A percentile compares a stretch with the other conserved stretches of the same genome.
phyloP scores from a whole-genome alignment of 2,113 vertebrate genomes.

The Seriola rivoliana region DNA sequence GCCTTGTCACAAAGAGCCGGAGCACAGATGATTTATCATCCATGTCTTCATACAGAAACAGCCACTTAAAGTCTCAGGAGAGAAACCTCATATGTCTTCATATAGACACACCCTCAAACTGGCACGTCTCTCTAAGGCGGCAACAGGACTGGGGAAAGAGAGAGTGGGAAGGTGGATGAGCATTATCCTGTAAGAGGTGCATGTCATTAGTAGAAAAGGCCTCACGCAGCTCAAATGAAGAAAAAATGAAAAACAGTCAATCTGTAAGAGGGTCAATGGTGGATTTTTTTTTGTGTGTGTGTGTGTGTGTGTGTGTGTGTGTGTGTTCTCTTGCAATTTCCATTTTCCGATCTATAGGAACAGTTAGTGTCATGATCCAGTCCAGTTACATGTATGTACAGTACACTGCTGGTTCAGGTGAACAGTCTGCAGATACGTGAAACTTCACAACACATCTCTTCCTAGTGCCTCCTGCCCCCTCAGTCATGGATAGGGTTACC shows the following conservation, averaged over 20 bases:
- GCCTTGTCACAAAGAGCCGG: slow-evolving; percentile 59
- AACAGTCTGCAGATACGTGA: no score
- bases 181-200: neutral
- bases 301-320: no score
- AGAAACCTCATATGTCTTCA: slow-evolving; percentile 47
- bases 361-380: no score
- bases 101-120: slow-evolving; percentile 21
- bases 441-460: no score
- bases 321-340: no score
- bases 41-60: slow-evolving; percentile 53
- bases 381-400: no score
- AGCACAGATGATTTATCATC: slow-evolving; percentile 63
- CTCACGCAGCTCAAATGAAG: neutral
- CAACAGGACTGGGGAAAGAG: neutral
- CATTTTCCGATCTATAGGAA: no score
- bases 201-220: neutral
- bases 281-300: neutral
- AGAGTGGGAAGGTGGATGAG: neutral
- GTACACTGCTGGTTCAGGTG: no score
- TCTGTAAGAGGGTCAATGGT: neutral
- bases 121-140: neutral
- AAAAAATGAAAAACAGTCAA: neutral
- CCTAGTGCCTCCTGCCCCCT: no score
- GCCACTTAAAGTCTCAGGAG: slow-evolving; percentile 47
- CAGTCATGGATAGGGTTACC: no score